phyloP scores from a whole-genome alignment of 2,113 vertebrate species.

The Labeo rohita region DNA sequence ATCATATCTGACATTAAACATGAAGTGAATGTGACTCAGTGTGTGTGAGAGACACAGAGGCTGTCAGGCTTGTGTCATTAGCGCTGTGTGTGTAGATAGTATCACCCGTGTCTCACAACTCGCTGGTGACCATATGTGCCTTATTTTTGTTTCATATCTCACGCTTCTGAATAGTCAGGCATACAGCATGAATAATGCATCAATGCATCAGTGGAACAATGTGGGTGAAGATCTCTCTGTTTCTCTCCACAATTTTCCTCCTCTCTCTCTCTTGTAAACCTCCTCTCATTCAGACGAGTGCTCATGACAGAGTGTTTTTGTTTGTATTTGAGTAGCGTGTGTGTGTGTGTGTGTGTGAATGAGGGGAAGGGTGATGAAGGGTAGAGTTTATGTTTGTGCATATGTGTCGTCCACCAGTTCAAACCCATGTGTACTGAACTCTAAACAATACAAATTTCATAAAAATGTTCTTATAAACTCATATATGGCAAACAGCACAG shows the following conservation, averaged over 20 bases:
- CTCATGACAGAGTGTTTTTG: neutral
- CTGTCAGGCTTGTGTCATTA: conserved; percentile 26
- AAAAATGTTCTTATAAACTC: neutral
- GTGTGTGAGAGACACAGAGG: conserved; percentile 17
- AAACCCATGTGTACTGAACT: neutral
- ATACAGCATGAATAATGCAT: conserved; percentile 32
- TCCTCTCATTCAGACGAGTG: conserved; percentile 1
- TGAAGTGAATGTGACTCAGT: conserved; percentile 17
- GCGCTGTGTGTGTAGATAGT: conserved; percentile 10
- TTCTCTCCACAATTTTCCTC: neutral
- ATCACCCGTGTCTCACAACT: conserved; percentile 34
- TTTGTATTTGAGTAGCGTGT: neutral
- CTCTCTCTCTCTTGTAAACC: neutral
- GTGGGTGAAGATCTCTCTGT: conserved; percentile 4
- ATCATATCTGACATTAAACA: neutral
- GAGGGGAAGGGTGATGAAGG: neutral
- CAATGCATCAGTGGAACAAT: conserved; percentile 20
- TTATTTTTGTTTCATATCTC: conserved; percentile 10
- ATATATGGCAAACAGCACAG: neutral
- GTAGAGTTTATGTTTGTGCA: neutral
- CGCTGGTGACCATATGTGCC: conserved; percentile 35
- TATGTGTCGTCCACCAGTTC: neutral
- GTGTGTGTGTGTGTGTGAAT: neutral
- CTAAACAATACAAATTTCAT: neutral
- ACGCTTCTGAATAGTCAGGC: neutral